These are phyloP conservation scores for Eueremaeus valkanovi DNA, from an alignment of 2,888 invertebrate genomes.

Conservation along the genomic window DNA sequence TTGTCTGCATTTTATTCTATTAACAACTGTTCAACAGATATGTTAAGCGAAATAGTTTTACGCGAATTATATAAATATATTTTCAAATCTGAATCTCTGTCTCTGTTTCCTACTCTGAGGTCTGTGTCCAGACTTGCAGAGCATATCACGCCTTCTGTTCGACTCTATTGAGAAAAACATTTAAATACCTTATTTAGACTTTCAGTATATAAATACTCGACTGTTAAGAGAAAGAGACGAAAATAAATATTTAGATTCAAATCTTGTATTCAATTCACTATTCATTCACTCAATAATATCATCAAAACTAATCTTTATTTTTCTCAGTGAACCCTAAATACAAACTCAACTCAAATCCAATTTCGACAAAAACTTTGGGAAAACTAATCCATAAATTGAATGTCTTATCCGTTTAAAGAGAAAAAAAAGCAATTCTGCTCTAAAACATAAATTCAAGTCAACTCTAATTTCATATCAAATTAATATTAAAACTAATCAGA, in stretches of 20 bases:
- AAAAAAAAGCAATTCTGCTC: too few relatives aligned
- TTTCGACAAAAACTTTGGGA: not conserved
- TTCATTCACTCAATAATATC: not conserved
- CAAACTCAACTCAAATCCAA: too few relatives aligned
- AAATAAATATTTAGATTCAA: slow-evolving; percentile 11
- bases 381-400: not conserved
- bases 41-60: not conserved
- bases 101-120: too few relatives aligned
- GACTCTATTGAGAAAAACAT: too few relatives aligned
- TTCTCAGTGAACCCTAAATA: too few relatives aligned
- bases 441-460: slow-evolving; percentile 15
- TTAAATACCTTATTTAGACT: slow-evolving; percentile 3
- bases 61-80: too few relatives aligned
- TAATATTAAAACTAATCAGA: not conserved
- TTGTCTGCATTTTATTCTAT: not conserved
- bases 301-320: too few relatives aligned
- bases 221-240: not conserved
- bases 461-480: not conserved
- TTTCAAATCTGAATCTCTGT: not conserved
- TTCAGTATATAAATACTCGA: not conserved
- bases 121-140: not conserved
- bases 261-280: not conserved
- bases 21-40: not conserved
- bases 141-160: too few relatives aligned
- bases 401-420: not conserved